Evolutionary conservation across 2,797 vertebrate species (phyloP).

Genomic region (Sebastes kiyomatsui): DNA sequence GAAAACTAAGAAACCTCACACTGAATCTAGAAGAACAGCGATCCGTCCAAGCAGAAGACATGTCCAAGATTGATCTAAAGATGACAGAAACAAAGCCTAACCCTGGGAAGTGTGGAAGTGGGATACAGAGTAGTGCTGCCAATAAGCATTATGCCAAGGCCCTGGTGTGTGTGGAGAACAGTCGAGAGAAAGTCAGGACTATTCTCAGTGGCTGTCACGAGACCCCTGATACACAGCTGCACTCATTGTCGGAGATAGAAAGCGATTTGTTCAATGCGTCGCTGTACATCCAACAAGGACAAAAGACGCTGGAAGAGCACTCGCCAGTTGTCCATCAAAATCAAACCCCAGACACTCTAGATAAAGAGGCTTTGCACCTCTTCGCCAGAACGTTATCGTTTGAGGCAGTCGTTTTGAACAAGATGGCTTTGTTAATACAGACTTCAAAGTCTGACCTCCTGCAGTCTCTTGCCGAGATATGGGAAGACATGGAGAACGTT

Average conservation of each 20-base stretch:
- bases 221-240: conserved; percentile 68
- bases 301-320: conserved; percentile 60
- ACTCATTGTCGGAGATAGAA: conserved; percentile 79
- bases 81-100: conserved; percentile 70
- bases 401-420: conserved; percentile 90
- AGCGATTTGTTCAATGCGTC: conserved; percentile 79
- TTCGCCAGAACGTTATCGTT: conserved; percentile 90
- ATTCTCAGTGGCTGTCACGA: conserved; percentile 78
- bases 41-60: conserved; percentile 75
- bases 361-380: conserved; percentile 79
- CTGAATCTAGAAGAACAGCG: conserved; percentile 87
- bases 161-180: conserved; percentile 86
- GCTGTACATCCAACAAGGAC: conserved; percentile 73
- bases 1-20: conserved; percentile 91
- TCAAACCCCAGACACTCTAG: conserved; percentile 53
- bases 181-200: conserved; percentile 84
- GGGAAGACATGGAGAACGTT: conserved; percentile 81
- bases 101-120: conserved; percentile 71
- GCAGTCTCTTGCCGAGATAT: conserved; percentile 83
- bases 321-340: conserved; percentile 24
- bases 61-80: conserved; percentile 74
- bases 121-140: conserved; percentile 73
- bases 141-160: conserved; percentile 85
- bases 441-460: conserved; percentile 86
- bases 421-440: conserved; percentile 90